phyloP scores from a whole-genome alignment of 1,140 invertebrate species.

The Drosophila bocqueti region DNA sequence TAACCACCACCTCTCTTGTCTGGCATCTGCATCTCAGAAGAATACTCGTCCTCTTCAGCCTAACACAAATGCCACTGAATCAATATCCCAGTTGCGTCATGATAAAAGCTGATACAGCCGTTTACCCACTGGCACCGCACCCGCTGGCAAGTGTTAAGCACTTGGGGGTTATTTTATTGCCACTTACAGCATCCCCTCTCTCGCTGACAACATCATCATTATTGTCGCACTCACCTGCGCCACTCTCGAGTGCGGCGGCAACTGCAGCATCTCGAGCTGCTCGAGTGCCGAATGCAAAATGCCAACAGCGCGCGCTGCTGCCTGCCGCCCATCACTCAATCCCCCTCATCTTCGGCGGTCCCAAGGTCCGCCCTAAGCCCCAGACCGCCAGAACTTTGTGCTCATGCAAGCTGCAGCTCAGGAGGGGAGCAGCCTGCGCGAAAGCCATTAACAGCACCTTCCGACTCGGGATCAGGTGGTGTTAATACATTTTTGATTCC shows the following conservation, averaged over 20 bases:
- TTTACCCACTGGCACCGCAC: too few relatives aligned
- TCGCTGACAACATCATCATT: constrained; percentile 56
- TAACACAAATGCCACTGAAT: constrained; percentile 28
- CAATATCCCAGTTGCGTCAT: constrained; percentile 2
- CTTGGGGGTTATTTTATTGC: constrained; percentile 35
- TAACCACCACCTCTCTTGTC: not conserved
- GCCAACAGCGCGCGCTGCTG: constrained; percentile 26
- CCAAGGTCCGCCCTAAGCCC: not conserved
- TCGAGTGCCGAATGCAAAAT: constrained; percentile 70
- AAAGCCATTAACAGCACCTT: constrained; percentile 9
- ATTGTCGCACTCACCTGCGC: constrained; percentile 63
- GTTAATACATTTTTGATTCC: constrained; percentile 7
- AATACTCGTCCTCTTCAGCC: not conserved
- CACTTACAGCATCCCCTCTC: constrained; percentile 1
- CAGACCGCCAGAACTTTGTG: not conserved
- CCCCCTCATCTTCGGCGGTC: not conserved
- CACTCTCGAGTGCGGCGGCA: constrained; percentile 57
- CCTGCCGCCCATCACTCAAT: constrained; percentile 14
- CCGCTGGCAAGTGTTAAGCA: constrained; percentile 18
- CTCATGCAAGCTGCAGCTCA: not conserved
- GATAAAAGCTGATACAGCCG: not conserved
- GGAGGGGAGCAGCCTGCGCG: not conserved
- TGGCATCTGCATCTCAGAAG: not conserved
- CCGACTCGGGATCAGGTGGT: constrained; percentile 2
- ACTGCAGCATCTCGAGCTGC: constrained; percentile 53